phyloP scores from a whole-genome alignment of 2,797 vertebrate species.

The Neostethus bicornis region DNA sequence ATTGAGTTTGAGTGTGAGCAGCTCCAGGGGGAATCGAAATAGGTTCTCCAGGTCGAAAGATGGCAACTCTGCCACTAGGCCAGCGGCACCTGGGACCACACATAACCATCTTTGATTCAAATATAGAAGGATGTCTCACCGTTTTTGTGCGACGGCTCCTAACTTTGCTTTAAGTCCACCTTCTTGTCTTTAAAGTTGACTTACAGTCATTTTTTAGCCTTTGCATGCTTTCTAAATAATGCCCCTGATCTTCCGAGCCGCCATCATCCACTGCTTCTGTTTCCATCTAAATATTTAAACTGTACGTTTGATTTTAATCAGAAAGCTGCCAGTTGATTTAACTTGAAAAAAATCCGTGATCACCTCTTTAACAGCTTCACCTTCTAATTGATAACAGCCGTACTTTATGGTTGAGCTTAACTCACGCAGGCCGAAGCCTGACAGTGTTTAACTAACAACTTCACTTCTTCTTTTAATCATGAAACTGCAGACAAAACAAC shows the following conservation, averaged over 20 bases:
- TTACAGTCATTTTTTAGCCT: no score
- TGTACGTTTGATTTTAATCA: conserved; percentile 41
- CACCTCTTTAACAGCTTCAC: conserved; percentile 13
- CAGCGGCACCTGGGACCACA: conserved; percentile 3
- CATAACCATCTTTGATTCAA: no score
- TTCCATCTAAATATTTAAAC: conserved; percentile 62
- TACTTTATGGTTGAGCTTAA: conserved; percentile 8
- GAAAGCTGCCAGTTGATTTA: conserved; percentile 40
- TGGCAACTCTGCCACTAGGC: no score
- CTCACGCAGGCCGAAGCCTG: conserved; percentile 10
- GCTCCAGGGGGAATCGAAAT: no score
- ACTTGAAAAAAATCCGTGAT: conserved; percentile 30
- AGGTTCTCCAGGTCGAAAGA: no score
- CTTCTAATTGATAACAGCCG: conserved; percentile 21
- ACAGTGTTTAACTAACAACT: conserved; percentile 39
- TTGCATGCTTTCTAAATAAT: no score
- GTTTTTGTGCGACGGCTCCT: no score
- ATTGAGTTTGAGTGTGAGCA: no score
- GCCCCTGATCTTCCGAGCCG: conserved; percentile 57
- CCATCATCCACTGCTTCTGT: conserved; percentile 64
- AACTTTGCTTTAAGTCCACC: no score
- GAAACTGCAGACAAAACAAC: conserved; percentile 72
- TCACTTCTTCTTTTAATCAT: conserved; percentile 50
- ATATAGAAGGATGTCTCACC: no score
- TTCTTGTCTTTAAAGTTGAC: no score